Conservation (phyloP, 1,140 invertebrate genomes). For the Ceratitis capitata region DNA sequence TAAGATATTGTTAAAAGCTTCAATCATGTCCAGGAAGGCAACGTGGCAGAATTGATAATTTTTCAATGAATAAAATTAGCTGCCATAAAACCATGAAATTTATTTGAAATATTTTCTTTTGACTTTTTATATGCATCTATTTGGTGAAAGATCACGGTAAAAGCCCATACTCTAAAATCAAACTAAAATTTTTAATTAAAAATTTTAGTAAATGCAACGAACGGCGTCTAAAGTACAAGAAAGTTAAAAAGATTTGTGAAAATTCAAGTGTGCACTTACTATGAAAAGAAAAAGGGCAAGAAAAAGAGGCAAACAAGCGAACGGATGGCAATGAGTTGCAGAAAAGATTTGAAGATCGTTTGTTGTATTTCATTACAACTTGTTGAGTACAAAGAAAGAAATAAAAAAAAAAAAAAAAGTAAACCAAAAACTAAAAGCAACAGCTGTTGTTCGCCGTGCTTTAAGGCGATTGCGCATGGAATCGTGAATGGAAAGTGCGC, state of each 20-base stretch:
- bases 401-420: too few relatives aligned
- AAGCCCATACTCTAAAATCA: background rate
- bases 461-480: background rate
- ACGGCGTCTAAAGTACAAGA: background rate
- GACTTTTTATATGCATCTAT: too few relatives aligned
- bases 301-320: background rate
- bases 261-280: background rate
- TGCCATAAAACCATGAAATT: too few relatives aligned
- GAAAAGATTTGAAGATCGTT: background rate
- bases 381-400: too few relatives aligned
- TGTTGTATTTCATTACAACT: too few relatives aligned
- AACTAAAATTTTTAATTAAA: background rate
- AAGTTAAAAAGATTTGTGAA: background rate
- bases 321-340: background rate
- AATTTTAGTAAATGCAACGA: background rate
- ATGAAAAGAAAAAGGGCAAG: background rate
- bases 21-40: too few relatives aligned
- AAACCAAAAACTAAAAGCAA: background rate
- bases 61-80: too few relatives aligned
- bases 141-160: background rate
- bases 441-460: background rate
- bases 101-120: too few relatives aligned
- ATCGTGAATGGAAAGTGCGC: conserved; percentile 27
- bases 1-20: too few relatives aligned
- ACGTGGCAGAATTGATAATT: too few relatives aligned